A percentile compares a stretch with the other conserved stretches of the same genome.
These are phyloP conservation scores for Vulpes vulpes DNA, from an alignment of 2,113 vertebrate genomes.

Conservation along the genomic window DNA sequence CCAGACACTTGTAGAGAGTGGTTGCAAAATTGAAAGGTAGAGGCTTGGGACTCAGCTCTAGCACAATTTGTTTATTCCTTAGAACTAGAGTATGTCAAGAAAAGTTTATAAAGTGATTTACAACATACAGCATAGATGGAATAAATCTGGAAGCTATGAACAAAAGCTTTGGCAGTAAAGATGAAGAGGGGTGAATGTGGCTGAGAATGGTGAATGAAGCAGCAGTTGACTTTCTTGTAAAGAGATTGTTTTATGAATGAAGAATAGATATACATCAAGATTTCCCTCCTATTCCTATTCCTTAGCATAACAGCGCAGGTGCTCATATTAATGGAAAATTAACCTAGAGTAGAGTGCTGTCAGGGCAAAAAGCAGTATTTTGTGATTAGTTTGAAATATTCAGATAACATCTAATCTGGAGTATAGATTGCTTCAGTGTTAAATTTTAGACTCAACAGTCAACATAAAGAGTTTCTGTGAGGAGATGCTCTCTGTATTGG, in stretches of 20 bases:
- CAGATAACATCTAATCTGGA: not conserved
- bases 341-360: not conserved
- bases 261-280: not conserved
- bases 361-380: not conserved
- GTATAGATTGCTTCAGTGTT: constrained; percentile 2
- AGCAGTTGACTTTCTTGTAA: not conserved
- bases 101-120: not conserved
- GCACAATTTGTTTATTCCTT: not conserved
- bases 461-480: not conserved
- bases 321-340: not conserved
- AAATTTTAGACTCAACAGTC: not conserved
- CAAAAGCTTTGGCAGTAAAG: not conserved
- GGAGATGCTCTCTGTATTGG: not conserved
- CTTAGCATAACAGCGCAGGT: not conserved
- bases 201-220: not conserved
- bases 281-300: not conserved
- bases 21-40: not conserved
- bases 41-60: not conserved
- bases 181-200: not conserved
- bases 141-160: not conserved
- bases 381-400: constrained; percentile 10
- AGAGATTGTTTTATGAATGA: not conserved
- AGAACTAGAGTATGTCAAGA: not conserved
- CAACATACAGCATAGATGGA: not conserved
- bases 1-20: not conserved